Conservation (phyloP, 2,888 invertebrate genomes). For the Anaspis maculata region DNA sequence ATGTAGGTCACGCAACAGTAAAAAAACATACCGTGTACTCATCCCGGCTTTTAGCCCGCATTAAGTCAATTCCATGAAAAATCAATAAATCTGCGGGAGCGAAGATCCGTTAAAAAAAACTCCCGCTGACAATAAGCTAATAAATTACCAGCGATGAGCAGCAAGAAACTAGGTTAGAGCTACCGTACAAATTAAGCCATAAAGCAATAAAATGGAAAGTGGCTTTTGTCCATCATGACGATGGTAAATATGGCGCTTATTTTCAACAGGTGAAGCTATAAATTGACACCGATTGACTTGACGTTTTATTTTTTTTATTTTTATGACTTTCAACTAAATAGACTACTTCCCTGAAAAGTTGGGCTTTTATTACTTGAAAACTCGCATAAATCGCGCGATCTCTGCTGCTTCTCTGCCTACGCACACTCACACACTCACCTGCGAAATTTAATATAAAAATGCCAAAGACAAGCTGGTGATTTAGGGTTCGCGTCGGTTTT, state of each 20-base stretch:
- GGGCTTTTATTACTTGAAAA: conserved; percentile 16
- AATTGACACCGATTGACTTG: background rate
- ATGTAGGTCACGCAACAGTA: no score
- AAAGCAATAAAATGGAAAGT: conserved; percentile 21
- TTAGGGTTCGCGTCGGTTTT: conserved; percentile 27
- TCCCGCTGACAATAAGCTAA: no score
- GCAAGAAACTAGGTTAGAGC: conserved; percentile 12
- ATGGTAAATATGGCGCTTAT: no score
- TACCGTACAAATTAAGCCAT: conserved; percentile 17
- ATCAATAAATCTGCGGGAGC: no score
- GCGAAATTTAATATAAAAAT: conserved; percentile 17
- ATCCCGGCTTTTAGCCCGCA: no score
- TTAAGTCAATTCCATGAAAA: no score
- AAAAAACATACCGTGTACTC: no score
- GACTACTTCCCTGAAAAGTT: conserved; percentile 6
- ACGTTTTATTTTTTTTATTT: background rate
- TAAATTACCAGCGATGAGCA: no score
- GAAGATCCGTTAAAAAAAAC: no score
- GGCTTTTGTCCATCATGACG: no score
- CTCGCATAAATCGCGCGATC: conserved; percentile 13
- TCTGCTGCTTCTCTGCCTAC: no score
- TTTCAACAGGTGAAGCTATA: background rate
- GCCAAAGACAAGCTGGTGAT: conserved; percentile 17
- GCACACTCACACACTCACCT: conserved; percentile 1
- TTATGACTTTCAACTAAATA: conserved; percentile 2